Base-by-base conservation (phyloP, 2,888 invertebrate species). In the Conchocele bisecta region DNA sequence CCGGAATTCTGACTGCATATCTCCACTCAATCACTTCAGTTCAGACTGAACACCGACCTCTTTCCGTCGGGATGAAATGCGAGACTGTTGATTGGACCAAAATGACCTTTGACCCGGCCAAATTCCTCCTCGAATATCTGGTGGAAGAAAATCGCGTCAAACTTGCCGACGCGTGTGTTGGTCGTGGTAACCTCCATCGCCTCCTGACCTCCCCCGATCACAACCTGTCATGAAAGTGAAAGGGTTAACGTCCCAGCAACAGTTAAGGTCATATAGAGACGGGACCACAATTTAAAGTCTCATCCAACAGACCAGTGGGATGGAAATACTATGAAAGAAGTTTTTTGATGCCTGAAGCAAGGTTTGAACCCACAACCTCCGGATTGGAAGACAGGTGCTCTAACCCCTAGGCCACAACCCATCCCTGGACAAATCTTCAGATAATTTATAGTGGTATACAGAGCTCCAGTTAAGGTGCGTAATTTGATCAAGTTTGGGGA, bases 71-170 rank as follows among this genome's bases (percentile, higher is more conserved):
- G 99, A 92, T 98, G 98, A 93, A 99, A 99, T 54, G 97, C 95
- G 83, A 99, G 94, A 92, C 97, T 97, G 94, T 99, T 99, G 88
- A 99, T 99, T 1, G 99, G 99, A 84, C 99, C 99, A 90, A 99
- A 99, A 92, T 99, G 99, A 65, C 99, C 99, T 91, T 99, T 99
- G n/a, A 99, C 95, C 71, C 98, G 93, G 0, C 96, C 98, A 92
- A 98, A 98, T 90, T 98, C 98, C 89, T 98, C 98, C 92, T 98
- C 98, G 91, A 97, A 98, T 26, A 98, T 95, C 86, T 98, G 92
- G 91, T 98, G 98, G 94, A 96, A 99, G 93, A 98, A 97, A 58
- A 91, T 95, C 11, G 95, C 97, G 91, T 99, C 99, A 91, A 99
- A 99, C 93, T 99, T 99, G 58, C 99, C 99, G 73, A 96, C 82